phyloP scores from a whole-genome alignment of 1,140 invertebrate species.

The Micrasema longulum region DNA sequence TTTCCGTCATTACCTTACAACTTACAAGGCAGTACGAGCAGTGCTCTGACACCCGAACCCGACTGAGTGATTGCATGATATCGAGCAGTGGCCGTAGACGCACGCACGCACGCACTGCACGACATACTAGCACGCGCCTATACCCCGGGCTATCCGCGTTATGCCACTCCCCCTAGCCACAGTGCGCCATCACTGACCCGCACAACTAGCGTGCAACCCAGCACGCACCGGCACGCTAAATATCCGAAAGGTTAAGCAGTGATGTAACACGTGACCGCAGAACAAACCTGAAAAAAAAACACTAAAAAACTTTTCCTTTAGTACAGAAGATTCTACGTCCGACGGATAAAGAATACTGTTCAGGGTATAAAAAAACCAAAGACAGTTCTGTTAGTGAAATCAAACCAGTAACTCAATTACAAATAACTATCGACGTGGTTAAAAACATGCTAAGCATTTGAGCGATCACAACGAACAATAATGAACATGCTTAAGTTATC shows the following conservation, averaged over 20 bases:
- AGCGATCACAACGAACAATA: too few relatives aligned
- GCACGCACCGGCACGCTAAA: neutral
- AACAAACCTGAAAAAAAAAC: too few relatives aligned
- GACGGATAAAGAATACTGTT: too few relatives aligned
- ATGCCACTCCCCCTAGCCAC: neutral
- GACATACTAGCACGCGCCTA: neutral
- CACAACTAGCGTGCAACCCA: conserved; percentile 2
- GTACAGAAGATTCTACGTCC: too few relatives aligned
- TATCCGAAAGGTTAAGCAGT: conserved; percentile 6
- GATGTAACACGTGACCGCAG: neutral
- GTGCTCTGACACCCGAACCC: neutral
- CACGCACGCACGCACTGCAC: conserved; percentile 6
- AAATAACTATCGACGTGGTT: too few relatives aligned
- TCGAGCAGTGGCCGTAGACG: neutral
- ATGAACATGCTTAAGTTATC: too few relatives aligned
- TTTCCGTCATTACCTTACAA: too few relatives aligned
- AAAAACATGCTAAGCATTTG: too few relatives aligned
- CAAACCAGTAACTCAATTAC: too few relatives aligned
- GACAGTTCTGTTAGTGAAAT: too few relatives aligned
- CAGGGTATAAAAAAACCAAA: too few relatives aligned
- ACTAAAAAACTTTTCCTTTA: too few relatives aligned
- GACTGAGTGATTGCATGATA: conserved; percentile 25
- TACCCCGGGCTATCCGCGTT: neutral
- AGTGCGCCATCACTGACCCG: neutral
- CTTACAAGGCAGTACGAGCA: neutral